phyloP scores from a whole-genome alignment of 2,113 vertebrate species.

The Menidia beryllina region DNA sequence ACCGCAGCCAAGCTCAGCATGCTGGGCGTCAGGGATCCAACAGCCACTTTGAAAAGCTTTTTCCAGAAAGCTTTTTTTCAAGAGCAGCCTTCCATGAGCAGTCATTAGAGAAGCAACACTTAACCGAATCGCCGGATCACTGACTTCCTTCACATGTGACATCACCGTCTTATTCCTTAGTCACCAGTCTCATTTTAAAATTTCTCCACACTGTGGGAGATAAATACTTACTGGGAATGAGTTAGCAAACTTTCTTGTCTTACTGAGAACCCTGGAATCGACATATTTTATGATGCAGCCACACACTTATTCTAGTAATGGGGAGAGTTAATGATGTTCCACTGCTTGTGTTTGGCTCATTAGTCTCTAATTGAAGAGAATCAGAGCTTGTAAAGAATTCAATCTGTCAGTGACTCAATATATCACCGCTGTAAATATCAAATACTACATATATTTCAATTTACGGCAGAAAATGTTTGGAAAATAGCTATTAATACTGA shows the following conservation, averaged over 20 bases:
- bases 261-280: not conserved
- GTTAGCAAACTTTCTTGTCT: conserved; percentile 24
- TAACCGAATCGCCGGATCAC: conserved; percentile 22
- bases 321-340: conserved; percentile 20
- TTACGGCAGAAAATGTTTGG: not conserved
- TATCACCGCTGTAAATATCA: not conserved
- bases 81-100: conserved; percentile 57
- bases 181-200: conserved; percentile 39
- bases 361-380: conserved; percentile 18
- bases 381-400: conserved; percentile 2
- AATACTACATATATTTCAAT: not conserved
- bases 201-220: conserved; percentile 22
- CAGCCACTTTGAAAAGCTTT: conserved; percentile 30
- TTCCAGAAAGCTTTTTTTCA: conserved; percentile 40
- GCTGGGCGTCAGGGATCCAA: not conserved
- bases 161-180: conserved; percentile 25
- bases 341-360: conserved; percentile 21
- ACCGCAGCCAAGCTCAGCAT: not conserved
- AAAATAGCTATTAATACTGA: too few species aligned
- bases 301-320: conserved; percentile 12
- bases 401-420: not conserved
- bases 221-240: not conserved
- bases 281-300: conserved; percentile 2
- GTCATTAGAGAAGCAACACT: conserved; percentile 57
- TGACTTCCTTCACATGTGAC: conserved; percentile 38